Percentiles rank a stretch among this genome's conserved stretches.
Evolutionary conservation across 2,888 invertebrate species (phyloP).

Genomic region (Homarus gammarus): DNA sequence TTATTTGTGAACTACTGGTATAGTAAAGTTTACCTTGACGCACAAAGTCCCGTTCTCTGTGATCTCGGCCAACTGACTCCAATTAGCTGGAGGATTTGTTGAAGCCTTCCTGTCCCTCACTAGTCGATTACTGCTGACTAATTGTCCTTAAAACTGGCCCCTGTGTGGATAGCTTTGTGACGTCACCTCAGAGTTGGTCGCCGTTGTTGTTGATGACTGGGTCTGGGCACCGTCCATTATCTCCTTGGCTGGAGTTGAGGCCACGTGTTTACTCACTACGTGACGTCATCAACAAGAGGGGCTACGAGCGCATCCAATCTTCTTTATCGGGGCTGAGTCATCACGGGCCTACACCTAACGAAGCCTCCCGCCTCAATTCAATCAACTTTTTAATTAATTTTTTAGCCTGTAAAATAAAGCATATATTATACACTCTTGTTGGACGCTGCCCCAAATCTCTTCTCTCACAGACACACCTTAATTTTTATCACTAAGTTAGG

Average conservation of each 20-base stretch:
- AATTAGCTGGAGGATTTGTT: slow-evolving; percentile 11
- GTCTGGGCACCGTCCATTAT: not conserved
- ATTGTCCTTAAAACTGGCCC: not conserved
- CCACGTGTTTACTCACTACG: not conserved
- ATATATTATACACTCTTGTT: not conserved
- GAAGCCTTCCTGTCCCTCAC: not conserved
- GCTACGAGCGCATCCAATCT: not conserved
- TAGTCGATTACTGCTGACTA: not conserved
- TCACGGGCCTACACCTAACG: not conserved
- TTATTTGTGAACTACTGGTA: too few species aligned
- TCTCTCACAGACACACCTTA: too few species aligned
- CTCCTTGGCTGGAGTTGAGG: not conserved
- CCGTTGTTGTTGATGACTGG: not conserved
- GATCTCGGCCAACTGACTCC: not conserved
- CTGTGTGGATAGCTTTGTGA: not conserved
- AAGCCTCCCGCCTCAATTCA: not conserved
- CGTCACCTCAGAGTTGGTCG: not conserved
- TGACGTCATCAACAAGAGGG: not conserved
- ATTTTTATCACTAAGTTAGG: too few species aligned
- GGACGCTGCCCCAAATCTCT: too few species aligned
- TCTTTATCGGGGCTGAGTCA: not conserved
- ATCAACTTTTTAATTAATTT: slow-evolving; percentile 1
- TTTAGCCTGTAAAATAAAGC: not conserved
- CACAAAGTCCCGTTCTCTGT: not conserved
- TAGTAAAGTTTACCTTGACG: too few species aligned